Conservation (phyloP, 2,113 vertebrate genomes). For the Emydura subglobosa region DNA sequence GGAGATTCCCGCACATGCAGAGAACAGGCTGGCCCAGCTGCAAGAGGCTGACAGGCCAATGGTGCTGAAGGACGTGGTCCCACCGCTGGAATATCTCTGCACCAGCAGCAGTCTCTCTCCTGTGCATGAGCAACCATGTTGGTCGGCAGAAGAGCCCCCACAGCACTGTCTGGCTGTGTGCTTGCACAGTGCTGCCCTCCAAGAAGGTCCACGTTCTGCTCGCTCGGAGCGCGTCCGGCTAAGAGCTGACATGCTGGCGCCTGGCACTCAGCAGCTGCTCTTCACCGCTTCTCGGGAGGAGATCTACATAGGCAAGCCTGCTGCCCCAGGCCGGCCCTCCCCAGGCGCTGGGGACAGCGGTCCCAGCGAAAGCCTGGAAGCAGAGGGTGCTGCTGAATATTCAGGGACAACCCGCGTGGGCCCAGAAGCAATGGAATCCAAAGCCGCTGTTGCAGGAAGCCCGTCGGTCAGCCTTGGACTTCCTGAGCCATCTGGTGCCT, state of each 20-base stretch:
- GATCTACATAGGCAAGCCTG: constrained; percentile 25
- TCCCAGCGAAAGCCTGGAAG: background rate
- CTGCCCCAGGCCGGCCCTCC: background rate
- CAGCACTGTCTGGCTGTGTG: background rate
- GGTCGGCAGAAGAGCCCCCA: background rate
- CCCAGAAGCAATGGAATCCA: accelerated
- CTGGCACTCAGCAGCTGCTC: accelerated
- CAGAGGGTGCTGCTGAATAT: background rate
- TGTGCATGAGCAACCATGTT: too few relatives aligned
- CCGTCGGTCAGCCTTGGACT: background rate
- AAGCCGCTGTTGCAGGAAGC: background rate
- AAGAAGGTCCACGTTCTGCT: accelerated
- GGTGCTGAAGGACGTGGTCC: background rate
- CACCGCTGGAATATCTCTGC: background rate
- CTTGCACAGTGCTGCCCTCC: background rate
- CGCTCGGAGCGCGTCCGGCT: accelerated
- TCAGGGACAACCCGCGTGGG: background rate
- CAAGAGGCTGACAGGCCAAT: background rate
- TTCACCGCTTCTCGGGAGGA: constrained; percentile 59
- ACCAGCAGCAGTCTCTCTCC: background rate
- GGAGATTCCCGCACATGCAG: background rate
- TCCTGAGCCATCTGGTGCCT: constrained; percentile 32
- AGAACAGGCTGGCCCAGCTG: background rate
- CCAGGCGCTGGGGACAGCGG: background rate
- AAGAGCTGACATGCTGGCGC: accelerated